Percentiles rank a stretch among this genome's conserved stretches.
Evolutionary conservation across 1,140 invertebrate genomes (phyloP).

Genomic region (Drosophila aff.): DNA sequence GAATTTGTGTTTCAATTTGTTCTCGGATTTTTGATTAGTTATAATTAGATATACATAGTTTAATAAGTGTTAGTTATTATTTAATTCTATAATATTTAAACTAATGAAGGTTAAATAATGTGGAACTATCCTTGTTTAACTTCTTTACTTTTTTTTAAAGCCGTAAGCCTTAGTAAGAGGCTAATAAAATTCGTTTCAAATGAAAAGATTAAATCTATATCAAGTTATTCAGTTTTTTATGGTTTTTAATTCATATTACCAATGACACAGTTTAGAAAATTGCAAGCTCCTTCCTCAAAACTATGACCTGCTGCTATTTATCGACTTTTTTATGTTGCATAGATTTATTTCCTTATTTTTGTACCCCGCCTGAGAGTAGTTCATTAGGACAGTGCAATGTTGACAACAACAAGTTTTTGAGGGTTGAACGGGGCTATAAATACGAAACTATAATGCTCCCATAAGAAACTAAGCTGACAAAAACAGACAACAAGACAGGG

Average conservation of each 20-base stretch:
- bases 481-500: slow-evolving; percentile 48
- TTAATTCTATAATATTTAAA: too few relatives aligned
- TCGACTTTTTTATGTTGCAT: slow-evolving; percentile 43
- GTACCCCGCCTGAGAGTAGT: slow-evolving; percentile 32
- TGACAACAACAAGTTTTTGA: slow-evolving; percentile 42
- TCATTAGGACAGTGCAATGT: slow-evolving; percentile 53
- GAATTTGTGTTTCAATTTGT: neutral
- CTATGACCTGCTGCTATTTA: slow-evolving; percentile 27
- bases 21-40: neutral
- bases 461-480: slow-evolving; percentile 51
- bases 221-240: too few relatives aligned
- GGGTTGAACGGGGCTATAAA: slow-evolving; percentile 53
- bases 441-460: slow-evolving; percentile 45
- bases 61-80: neutral
- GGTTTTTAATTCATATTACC: neutral
- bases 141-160: neutral
- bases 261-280: neutral
- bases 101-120: neutral
- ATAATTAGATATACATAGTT: neutral
- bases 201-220: neutral
- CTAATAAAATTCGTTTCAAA: too few relatives aligned
- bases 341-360: slow-evolving; percentile 19
- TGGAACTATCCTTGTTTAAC: neutral
- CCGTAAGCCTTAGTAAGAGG: too few relatives aligned
- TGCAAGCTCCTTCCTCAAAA: neutral